Conservation (phyloP, 2,888 invertebrate genomes). For the Neocrepidodera transversa region DNA sequence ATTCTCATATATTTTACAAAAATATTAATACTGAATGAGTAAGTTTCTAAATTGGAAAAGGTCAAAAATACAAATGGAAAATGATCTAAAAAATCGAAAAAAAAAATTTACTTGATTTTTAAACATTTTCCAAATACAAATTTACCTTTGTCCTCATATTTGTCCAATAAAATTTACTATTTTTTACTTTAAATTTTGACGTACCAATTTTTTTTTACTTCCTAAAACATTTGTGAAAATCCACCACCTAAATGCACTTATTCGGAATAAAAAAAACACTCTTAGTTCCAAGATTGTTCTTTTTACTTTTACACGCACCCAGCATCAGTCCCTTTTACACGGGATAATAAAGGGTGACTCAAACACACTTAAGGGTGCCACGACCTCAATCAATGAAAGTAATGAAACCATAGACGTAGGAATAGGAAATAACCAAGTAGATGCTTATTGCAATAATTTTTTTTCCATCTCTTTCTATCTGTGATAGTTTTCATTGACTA, state of each 20-base stretch:
- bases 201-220: too few species aligned
- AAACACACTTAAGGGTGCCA: constrained; percentile 14
- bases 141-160: too few species aligned
- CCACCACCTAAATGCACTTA: background rate
- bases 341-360: constrained; percentile 13
- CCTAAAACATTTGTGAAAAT: too few species aligned
- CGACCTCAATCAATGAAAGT: constrained; percentile 7
- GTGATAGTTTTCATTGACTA: background rate
- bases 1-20: too few species aligned
- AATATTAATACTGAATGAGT: too few species aligned
- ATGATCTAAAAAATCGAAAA: too few species aligned
- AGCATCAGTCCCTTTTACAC: background rate
- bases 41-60: too few species aligned
- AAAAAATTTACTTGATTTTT: too few species aligned
- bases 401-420: constrained; percentile 8
- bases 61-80: too few species aligned
- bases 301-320: constrained; percentile 1
- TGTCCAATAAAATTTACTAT: too few species aligned
- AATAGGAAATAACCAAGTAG: background rate
- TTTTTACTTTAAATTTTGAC: too few species aligned
- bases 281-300: background rate
- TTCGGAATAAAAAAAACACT: background rate
- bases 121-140: too few species aligned
- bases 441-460: background rate
- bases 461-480: background rate